Evolutionary conservation across 1,140 invertebrate genomes (phyloP).

Genomic region (Aphaenogaster floridana): DNA sequence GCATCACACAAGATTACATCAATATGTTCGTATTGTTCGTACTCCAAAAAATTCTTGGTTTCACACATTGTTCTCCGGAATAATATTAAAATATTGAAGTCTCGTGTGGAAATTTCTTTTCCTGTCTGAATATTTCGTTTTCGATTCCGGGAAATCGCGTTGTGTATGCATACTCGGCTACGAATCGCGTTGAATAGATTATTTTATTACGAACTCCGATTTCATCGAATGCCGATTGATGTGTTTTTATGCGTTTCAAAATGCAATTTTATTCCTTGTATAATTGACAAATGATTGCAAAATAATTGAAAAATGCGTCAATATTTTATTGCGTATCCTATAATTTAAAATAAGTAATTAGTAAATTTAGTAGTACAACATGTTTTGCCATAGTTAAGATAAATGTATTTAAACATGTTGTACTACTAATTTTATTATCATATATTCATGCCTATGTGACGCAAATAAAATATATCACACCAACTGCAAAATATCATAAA

Average conservation of each 20-base stretch:
- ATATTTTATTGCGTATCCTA: neutral
- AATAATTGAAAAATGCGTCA: neutral
- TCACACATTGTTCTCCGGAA: conserved; percentile 6
- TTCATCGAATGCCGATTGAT: conserved; percentile 11
- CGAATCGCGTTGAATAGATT: conserved; percentile 8
- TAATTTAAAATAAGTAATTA: neutral
- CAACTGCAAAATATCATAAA: neutral
- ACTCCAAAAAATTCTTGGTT: neutral
- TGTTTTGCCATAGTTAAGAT: no score
- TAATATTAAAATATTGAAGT: conserved; percentile 43
- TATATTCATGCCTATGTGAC: neutral
- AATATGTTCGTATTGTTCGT: neutral
- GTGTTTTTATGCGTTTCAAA: neutral
- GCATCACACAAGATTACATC: neutral
- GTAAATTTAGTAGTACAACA: no score
- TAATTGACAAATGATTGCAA: conserved; percentile 4
- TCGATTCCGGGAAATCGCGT: conserved; percentile 1
- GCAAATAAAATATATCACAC: conserved; percentile 17
- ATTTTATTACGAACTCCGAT: conserved; percentile 43
- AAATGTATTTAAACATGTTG: neutral
- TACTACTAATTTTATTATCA: conserved; percentile 2
- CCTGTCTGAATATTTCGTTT: conserved; percentile 7
- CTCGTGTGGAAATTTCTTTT: conserved; percentile 19
- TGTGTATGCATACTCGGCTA: neutral
- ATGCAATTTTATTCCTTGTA: conserved; percentile 5